A percentile compares a stretch with the other conserved stretches of the same genome.
These are phyloP conservation scores for Lasioglossum lativentre DNA, from an alignment of 2,888 invertebrate genomes.

Conservation along the genomic window DNA sequence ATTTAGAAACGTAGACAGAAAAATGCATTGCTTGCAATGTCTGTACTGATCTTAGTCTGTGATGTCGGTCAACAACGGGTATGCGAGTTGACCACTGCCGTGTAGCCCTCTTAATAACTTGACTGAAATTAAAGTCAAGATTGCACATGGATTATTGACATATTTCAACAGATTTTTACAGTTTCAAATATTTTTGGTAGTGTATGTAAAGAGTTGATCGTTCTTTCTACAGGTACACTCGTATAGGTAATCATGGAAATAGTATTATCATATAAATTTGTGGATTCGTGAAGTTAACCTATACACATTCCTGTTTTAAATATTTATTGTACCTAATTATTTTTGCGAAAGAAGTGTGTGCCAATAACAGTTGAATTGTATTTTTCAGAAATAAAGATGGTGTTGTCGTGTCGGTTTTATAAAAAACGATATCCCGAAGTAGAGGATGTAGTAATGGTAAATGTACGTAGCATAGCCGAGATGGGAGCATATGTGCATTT, in stretches of 20 bases:
- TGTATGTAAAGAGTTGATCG: constrained; percentile 26
- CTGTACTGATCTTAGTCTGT: too few species aligned
- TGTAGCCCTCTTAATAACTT: constrained; percentile 69
- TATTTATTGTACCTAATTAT: constrained; percentile 1
- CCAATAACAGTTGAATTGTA: not conserved
- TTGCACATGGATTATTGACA: constrained; percentile 63
- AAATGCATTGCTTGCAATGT: too few species aligned
- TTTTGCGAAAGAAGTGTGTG: not conserved
- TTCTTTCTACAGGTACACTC: constrained; percentile 23
- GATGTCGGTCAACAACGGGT: not conserved
- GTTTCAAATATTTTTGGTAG: constrained; percentile 25
- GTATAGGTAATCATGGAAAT: constrained; percentile 48
- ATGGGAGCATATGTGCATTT: constrained; percentile 99
- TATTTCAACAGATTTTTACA: constrained; percentile 34
- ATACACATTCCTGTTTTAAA: constrained; percentile 24
- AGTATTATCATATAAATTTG: constrained; percentile 27
- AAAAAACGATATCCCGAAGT: constrained; percentile 98
- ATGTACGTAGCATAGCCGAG: constrained; percentile 98
- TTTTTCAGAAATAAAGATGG: constrained; percentile 87
- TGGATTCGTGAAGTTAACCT: constrained; percentile 49
- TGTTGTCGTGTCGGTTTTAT: constrained; percentile 98
- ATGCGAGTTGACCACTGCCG: constrained; percentile 62
- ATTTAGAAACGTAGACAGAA: too few species aligned
- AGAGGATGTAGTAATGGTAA: constrained; percentile 99
- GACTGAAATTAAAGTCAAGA: constrained; percentile 41